Evolutionary conservation across 2,888 invertebrate species (phyloP), one percentile per base, ranked within the genome.

Genomic region (Cybosia mesomella): DNA sequence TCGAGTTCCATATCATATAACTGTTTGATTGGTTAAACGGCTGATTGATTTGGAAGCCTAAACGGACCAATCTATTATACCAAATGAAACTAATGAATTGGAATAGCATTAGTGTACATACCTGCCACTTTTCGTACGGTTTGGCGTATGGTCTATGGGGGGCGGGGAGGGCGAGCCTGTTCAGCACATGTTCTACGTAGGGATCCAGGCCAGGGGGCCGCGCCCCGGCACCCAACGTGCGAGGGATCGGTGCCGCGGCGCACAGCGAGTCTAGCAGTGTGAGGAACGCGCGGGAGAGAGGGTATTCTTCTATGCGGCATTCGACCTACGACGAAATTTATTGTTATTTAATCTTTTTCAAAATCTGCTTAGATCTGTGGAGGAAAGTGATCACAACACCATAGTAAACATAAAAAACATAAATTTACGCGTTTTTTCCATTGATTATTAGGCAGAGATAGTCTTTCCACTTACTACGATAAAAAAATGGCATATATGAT

Each of bases 201-300:
- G 99, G 98, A 90, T 98, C 97, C 70, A 99, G 97, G 0, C 99
- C 98, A 0, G 98, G 98, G 39, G 96, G 95, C 32, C 98, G 95
- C 0, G 96, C 95, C 0, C 98, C 98, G 0, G 97, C 97, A 0
- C 99, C 99, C 24, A 98, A 92, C 36, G 97, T 96, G 68, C 97
- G 95, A 0, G 98, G 97, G 66, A 97, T 95, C 0, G 97, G 96
- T 15, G 96, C 96, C 53, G 96, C 96, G 65, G 96, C 95, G 21
- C 98, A 97, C 64, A 99, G 94, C 0, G 97, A 95, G 76, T 97
- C 96, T 22, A 99, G 87, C 11, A 99, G 95, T 64, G 96, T 91
- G 10, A 99, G 93, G 88, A 98, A 96, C 1, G 98, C 98, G 74
- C 97, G 96, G 0, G 98, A 98, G 72, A 99, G 91, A 0, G 98